Evolutionary conservation across 2,888 invertebrate species (phyloP).

Genomic region (Cerceris rybyensis): DNA sequence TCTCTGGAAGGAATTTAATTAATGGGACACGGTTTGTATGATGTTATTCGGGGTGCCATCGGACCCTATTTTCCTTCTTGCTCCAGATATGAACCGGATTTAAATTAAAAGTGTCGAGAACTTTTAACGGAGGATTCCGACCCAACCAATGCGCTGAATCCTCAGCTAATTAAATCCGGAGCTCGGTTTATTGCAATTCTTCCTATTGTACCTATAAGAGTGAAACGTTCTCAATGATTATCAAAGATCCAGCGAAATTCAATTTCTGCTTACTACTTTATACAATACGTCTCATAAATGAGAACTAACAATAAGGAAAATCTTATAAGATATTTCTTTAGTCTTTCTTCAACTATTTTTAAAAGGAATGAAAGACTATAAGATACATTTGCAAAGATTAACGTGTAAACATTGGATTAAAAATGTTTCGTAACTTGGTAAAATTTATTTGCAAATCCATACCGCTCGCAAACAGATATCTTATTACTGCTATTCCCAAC

Average conservation of each 20-base stretch:
- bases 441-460: neutral
- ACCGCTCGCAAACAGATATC: constrained; percentile 31
- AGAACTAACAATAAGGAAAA: too few species aligned
- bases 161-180: constrained; percentile 74
- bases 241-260: neutral
- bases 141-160: constrained; percentile 50
- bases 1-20: constrained; percentile 77
- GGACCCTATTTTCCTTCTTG: constrained; percentile 36
- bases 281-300: too few species aligned
- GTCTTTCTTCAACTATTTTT: too few species aligned
- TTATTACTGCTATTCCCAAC: constrained; percentile 58
- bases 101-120: constrained; percentile 77
- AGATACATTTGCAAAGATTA: too few species aligned
- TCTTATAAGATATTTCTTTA: too few species aligned
- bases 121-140: constrained; percentile 70
- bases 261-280: too few species aligned
- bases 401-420: too few species aligned
- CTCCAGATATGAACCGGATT: constrained; percentile 75
- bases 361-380: too few species aligned
- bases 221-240: constrained; percentile 36
- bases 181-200: constrained; percentile 43
- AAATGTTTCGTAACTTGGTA: too few species aligned
- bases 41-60: constrained; percentile 69
- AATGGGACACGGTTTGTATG: constrained; percentile 75
- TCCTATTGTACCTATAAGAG: constrained; percentile 42